phyloP scores from a whole-genome alignment of 2,113 vertebrate species.

The Elephantulus edwardii region DNA sequence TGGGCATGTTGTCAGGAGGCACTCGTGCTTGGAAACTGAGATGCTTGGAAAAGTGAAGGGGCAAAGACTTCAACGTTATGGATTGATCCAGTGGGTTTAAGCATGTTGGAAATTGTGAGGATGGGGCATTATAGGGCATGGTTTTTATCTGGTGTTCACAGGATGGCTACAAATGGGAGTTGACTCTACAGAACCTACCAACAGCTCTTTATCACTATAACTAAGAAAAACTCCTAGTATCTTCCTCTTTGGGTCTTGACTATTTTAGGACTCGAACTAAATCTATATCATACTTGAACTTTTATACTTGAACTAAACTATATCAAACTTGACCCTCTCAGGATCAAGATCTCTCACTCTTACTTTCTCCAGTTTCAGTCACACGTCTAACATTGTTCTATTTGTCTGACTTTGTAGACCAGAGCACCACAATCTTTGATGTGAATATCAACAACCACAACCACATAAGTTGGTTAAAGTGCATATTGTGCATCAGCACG shows the following conservation, averaged over 20 bases:
- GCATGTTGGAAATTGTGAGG: too few species aligned
- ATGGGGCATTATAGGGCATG: too few species aligned
- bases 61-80: too few species aligned
- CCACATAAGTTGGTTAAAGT: background rate
- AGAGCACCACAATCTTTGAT: background rate
- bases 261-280: background rate
- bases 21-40: too few species aligned
- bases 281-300: too few species aligned
- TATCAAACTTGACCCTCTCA: background rate
- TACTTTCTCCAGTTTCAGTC: background rate
- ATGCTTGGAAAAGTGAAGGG: too few species aligned
- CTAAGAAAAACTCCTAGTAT: background rate
- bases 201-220: background rate
- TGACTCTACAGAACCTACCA: too few species aligned
- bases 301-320: too few species aligned
- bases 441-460: background rate
- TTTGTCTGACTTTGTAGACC: background rate
- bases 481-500: background rate
- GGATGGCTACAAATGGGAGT: too few species aligned
- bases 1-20: too few species aligned
- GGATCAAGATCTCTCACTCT: background rate
- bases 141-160: too few species aligned
- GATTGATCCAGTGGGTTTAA: too few species aligned
- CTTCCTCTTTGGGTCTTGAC: background rate
- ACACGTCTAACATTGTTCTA: background rate